phyloP scores from a whole-genome alignment of 2,797 vertebrate species.

The Chloroceryle inda region DNA sequence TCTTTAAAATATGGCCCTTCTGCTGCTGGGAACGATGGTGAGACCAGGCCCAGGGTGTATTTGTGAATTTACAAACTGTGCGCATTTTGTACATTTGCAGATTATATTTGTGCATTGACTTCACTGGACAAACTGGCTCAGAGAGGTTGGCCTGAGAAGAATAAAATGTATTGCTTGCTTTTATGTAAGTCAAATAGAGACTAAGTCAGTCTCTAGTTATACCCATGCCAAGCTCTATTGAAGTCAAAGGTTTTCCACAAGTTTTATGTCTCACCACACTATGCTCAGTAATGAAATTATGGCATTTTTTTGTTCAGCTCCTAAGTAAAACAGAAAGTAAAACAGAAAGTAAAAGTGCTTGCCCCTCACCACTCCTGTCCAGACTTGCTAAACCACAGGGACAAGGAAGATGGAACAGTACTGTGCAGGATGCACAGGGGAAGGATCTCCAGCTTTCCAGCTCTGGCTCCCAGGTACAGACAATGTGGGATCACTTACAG shows the following conservation, averaged over 20 bases:
- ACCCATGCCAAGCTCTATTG: neutral
- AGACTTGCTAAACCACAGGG: neutral
- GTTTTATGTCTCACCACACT: neutral
- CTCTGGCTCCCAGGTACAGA: neutral
- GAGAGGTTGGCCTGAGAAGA: neutral
- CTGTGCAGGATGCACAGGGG: neutral
- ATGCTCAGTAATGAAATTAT: neutral
- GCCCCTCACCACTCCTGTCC: neutral
- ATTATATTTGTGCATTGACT: neutral
- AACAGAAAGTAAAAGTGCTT: neutral
- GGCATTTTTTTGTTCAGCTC: neutral
- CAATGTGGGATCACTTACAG: rapidly evolving
- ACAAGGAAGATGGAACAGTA: neutral
- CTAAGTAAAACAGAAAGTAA: neutral
- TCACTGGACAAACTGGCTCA: neutral
- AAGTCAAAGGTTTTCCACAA: neutral
- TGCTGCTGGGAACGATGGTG: neutral
- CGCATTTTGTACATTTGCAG: neutral
- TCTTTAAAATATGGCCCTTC: neutral
- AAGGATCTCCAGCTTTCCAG: neutral
- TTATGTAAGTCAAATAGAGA: neutral
- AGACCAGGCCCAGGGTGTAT: neutral
- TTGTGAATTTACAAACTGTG: neutral
- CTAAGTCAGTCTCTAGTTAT: neutral
- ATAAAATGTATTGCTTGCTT: neutral